These are phyloP conservation scores for Auanema freiburgensis DNA, from an alignment of 2,888 invertebrate genomes.

Conservation along the genomic window DNA sequence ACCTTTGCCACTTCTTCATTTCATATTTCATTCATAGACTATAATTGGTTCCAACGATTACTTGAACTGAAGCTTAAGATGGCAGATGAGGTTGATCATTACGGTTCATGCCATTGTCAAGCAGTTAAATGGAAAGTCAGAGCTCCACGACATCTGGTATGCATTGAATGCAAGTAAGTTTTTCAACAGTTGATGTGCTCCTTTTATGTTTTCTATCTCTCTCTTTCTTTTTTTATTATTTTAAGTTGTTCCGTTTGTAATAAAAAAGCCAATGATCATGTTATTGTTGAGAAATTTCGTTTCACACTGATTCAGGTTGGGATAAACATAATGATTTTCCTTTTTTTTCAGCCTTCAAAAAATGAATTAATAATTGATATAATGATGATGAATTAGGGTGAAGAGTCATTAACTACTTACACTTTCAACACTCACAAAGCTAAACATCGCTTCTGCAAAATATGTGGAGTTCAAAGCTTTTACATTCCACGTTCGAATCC, in stretches of 20 bases:
- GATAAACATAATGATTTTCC: too few relatives aligned
- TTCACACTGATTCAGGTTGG: constrained; percentile 63
- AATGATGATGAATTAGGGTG: constrained; percentile 26
- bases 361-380: constrained; percentile 4
- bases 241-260: constrained; percentile 68
- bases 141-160: constrained; percentile 40
- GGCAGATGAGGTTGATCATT: constrained; percentile 29
- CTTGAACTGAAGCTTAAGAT: background rate
- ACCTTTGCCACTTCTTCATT: too few relatives aligned
- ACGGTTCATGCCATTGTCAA: constrained; percentile 53
- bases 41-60: too few relatives aligned
- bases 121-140: constrained; percentile 42
- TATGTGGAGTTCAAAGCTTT: constrained; percentile 70
- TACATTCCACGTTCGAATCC: constrained; percentile 69
- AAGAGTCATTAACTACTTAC: constrained; percentile 44
- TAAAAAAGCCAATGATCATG: constrained; percentile 69
- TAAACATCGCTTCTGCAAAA: constrained; percentile 48
- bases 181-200: background rate
- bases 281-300: constrained; percentile 67
- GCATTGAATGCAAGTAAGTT: constrained; percentile 48
- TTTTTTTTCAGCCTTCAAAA: too few relatives aligned
- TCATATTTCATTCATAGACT: too few relatives aligned
- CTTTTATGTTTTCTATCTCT: too few relatives aligned
- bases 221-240: constrained; percentile 18
- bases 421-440: constrained; percentile 47